These are phyloP conservation scores for Pomacea canaliculata DNA, from an alignment of 2,888 invertebrate species.

Conservation along the genomic window DNA sequence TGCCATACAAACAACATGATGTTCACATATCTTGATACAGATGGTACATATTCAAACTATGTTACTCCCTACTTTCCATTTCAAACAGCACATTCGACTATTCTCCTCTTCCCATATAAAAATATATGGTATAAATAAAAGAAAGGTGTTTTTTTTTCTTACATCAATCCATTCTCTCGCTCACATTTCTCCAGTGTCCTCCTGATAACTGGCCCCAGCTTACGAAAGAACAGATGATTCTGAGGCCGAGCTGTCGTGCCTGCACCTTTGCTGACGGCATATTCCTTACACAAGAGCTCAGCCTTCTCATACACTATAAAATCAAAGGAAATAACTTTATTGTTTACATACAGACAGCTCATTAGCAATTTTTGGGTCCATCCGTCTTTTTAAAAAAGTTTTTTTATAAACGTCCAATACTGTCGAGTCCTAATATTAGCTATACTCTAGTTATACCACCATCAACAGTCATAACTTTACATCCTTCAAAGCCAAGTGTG, in stretches of 20 bases:
- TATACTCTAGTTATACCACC: too few species aligned
- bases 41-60: too few species aligned
- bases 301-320: constrained; percentile 72
- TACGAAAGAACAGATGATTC: constrained; percentile 76
- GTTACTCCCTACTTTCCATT: too few species aligned
- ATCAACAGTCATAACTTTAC: too few species aligned
- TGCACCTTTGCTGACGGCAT: constrained; percentile 74
- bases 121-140: not conserved
- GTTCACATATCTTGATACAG: too few species aligned
- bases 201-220: constrained; percentile 74
- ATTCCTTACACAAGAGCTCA: constrained; percentile 73
- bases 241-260: constrained; percentile 75
- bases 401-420: not conserved
- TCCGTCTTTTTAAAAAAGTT: not conserved
- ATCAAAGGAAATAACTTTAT: not conserved
- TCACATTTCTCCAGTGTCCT: constrained; percentile 77
- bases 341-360: too few species aligned
- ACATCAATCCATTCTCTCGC: constrained; percentile 78
- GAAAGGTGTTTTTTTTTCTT: constrained; percentile 50
- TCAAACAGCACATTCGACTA: too few species aligned
- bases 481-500: too few species aligned
- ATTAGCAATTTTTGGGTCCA: not conserved
- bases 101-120: too few species aligned
- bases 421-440: not conserved
- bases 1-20: too few species aligned